Evolutionary conservation across 2,797 vertebrate genomes (phyloP), one percentile per base, ranked within the genome.

Genomic region (Adelosebastes latens): DNA sequence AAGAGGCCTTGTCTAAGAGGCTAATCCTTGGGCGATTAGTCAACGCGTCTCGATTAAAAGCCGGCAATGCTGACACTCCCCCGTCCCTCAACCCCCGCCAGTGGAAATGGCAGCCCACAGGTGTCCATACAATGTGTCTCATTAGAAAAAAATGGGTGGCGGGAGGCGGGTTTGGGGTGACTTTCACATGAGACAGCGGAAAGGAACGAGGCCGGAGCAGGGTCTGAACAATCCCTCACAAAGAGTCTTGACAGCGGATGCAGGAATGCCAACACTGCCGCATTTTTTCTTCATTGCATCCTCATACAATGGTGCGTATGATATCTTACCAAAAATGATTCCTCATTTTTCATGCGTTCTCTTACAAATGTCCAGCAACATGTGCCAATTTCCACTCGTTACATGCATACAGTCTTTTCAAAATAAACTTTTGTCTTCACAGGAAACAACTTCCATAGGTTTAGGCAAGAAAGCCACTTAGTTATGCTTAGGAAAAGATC

Each of bases 21-120:
- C 88, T 94, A 95, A 95, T 94, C 93, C 92, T 93, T 84, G 62
- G 62, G 86, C 90, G 94, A 95, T 95, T 92, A 94, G 94, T 95
- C 93, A 94, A 91, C 92, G 80, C 83, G 77, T 94, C 92, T 95
- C 75, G 72, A 95, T 95, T 94, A 93, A 93, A 94, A 92, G 87
- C 89, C 88, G 80, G 83, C 87, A 72, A 84, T 55, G 70, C 81
- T 75, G 86, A 87, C 92, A 87, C 86, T 11, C 87, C 84, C 75
- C 75, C 83, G 27, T 75, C 80, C 74, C 56, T 75, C 77, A 76
- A 80, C 22, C 16, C 63, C 14, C 67, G 32, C 27, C 29, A 11
- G 61, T 74, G 85, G 83, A 93, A 92, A 91, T 75, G 73, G 80
- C 73, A 75, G 75, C 76, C 84, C 89, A 88, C 94, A 93, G 93